A percentile compares a stretch with the other conserved stretches of the same genome.
Evolutionary conservation across 2,113 vertebrate species (phyloP).

Genomic region (Cryptomyrus ogoouensis): DNA sequence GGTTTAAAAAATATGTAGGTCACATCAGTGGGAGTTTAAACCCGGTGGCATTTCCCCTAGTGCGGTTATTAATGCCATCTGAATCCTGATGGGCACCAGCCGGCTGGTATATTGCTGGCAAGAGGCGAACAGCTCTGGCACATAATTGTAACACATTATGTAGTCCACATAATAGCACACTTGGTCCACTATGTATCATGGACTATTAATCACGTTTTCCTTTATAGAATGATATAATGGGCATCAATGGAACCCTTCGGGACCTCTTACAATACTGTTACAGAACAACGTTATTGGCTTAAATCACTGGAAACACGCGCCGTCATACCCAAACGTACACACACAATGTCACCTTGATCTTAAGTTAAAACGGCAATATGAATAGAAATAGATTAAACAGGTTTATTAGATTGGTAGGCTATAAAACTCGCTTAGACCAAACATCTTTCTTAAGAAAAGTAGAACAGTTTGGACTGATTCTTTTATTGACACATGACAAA

Average conservation of each 20-base stretch:
- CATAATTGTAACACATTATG: slow-evolving; percentile 3
- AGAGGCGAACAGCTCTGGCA: slow-evolving; percentile 11
- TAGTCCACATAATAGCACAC: not conserved
- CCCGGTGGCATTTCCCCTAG: slow-evolving; percentile 34
- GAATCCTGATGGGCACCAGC: slow-evolving; percentile 40
- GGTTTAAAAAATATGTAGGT: slow-evolving; percentile 45
- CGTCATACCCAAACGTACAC: not conserved
- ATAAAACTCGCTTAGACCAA: not conserved
- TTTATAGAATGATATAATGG: not conserved
- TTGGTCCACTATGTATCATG: not conserved
- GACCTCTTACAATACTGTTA: not conserved
- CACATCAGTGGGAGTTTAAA: slow-evolving; percentile 35
- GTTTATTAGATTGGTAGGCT: slow-evolving; percentile 10
- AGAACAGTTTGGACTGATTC: not conserved
- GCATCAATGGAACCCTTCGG: not conserved
- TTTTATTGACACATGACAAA: not conserved
- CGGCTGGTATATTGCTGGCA: slow-evolving; percentile 37
- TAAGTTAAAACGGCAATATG: not conserved
- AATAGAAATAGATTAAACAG: not conserved
- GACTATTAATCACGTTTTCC: not conserved
- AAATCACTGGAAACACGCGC: not conserved
- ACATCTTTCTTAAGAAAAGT: not conserved
- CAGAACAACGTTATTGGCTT: not conserved
- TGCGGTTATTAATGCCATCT: slow-evolving; percentile 37
- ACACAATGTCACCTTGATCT: not conserved